phyloP scores from a whole-genome alignment of 2,888 invertebrate species.

The Gonocerus acuteangulatus region DNA sequence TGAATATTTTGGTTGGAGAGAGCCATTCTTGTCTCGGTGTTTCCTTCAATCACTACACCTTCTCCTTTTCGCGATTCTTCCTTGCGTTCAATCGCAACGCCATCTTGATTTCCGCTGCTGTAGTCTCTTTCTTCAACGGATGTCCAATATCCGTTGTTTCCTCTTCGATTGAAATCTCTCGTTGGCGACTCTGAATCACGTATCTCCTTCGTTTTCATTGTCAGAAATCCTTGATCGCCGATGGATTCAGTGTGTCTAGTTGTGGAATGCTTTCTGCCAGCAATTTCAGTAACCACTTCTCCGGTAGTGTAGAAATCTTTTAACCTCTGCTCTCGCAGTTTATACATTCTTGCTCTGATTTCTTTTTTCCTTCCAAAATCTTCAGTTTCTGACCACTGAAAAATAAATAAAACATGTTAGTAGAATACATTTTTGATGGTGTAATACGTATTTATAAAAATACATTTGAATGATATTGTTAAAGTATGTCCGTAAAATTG shows the following conservation, averaged over 20 bases:
- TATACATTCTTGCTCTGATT: constrained; percentile 77
- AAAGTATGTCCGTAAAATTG: no score
- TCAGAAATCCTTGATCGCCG: constrained; percentile 67
- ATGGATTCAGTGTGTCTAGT: constrained; percentile 58
- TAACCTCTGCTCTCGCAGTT: constrained; percentile 69
- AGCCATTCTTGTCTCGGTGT: constrained; percentile 29
- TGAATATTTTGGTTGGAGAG: constrained; percentile 28
- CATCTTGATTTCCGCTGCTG: constrained; percentile 28
- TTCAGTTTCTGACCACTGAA: constrained; percentile 78
- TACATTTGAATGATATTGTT: no score
- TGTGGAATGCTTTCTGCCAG: constrained; percentile 36
- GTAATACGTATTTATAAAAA: no score
- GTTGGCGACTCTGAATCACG: constrained; percentile 70
- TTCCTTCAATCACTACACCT: constrained; percentile 25
- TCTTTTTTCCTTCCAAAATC: constrained; percentile 79
- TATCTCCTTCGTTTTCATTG: constrained; percentile 69
- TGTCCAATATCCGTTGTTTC: constrained; percentile 34
- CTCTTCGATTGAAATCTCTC: constrained; percentile 46
- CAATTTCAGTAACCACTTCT: constrained; percentile 42
- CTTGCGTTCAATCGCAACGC: constrained; percentile 21
- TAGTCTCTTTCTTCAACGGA: constrained; percentile 34
- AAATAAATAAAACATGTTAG: constrained; percentile 12
- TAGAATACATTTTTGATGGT: background rate
- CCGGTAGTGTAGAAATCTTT: constrained; percentile 61
- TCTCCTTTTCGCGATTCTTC: constrained; percentile 29